Base-by-base conservation (phyloP, 2,113 vertebrate species). In the Mustela lutreola region DNA sequence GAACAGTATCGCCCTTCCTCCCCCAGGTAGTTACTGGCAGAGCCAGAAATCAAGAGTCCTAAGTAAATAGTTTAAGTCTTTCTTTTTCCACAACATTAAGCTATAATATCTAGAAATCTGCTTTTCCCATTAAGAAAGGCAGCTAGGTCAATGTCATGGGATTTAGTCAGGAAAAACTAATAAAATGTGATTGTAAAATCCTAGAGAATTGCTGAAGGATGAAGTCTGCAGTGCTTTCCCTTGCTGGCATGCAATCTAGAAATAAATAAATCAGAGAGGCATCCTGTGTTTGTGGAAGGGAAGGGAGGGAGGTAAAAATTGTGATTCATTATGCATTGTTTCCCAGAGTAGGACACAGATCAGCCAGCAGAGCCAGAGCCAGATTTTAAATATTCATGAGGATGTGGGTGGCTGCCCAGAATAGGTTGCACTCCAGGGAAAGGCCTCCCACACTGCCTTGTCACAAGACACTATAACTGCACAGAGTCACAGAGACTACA, bases 251-350 rank as follows among this genome's bases (percentile, higher is more conserved):
- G 53, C 50, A 36, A 93, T 95, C 71, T 58, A 92, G 97, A 97
- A 97, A 97, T 96, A 96, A 96, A 97, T 97, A 96, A 96, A 96
- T 97, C 97, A 97, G 83, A 96, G 70, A 76, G 75, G 39, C 94
- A 91, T 92, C 96, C 95, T 94, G 95, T 36, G 62, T 90, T 85
- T 96, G 58, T 63, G 42, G 80, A 90, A 71, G 58, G 45, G 42
- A 76, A 58, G 39, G 42, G 65, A 89, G 73, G 21, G 92, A 94
- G 90, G 79, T 45, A 93, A 16, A 48, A 97, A 26, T 3, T 79
- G 89, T 94, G 75, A 95, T 97, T 19, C 90, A 89, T 92, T 98
- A 58, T 97, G 73, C 42, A 14, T 67, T 97, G 98, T 97, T 93
- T 95, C 50, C 70, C 88, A 67, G 94, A 76, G 87, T 79, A 73